Evolutionary conservation across 2,113 vertebrate genomes (phyloP), one percentile per base, ranked within the genome.

Genomic region (Thinocorus orbignyianus): DNA sequence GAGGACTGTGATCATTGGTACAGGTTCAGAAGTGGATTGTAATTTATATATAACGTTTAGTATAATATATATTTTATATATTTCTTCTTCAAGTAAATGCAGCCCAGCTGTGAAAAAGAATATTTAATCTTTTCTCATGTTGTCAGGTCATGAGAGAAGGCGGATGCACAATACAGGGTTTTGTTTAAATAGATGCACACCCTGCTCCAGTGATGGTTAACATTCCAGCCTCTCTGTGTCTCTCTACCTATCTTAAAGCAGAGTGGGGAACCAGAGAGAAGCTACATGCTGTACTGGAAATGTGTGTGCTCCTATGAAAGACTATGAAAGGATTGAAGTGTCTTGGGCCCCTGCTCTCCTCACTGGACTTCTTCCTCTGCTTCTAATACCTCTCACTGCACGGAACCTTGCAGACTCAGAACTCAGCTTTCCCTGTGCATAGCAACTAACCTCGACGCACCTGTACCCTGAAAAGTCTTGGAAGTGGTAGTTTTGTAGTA

Each of bases 181-280:
- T 91, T 17, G 46, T 58, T 78, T 55, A 41, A 71, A 64, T 6
- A 71, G 30, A 28, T 64, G 51, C 70, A 14, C 16, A 15, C 13
- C 3, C 42, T 62, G 26, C 16, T 37, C 9, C 24, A n/a, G 28
- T 13, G 25, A 44, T 17, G 10, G 1, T 0, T 6, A 22, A 15
- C 0, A 0, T 19, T 69, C 33, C 66, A 72, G 30, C 35, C 62
- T 42, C 73, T 78, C 61, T 73, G 13, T 66, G 55, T 23, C 19
- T 39, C 42, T 46, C 62, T 19, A 31, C 26, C n/a, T 26, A n/a
- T 48, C 84, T 70, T 51, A 60, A 48, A 58, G 42, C 31, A 33
- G 41, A 35, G 9, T 5, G 7, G 30, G 44, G 42, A 78, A 9
- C n/a, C 1, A 0, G 22, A 70, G n/a, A 74, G 37, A 62, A 64